Conservation (phyloP, 2,113 vertebrate genomes). For the Rhodinocichla rosea region DNA sequence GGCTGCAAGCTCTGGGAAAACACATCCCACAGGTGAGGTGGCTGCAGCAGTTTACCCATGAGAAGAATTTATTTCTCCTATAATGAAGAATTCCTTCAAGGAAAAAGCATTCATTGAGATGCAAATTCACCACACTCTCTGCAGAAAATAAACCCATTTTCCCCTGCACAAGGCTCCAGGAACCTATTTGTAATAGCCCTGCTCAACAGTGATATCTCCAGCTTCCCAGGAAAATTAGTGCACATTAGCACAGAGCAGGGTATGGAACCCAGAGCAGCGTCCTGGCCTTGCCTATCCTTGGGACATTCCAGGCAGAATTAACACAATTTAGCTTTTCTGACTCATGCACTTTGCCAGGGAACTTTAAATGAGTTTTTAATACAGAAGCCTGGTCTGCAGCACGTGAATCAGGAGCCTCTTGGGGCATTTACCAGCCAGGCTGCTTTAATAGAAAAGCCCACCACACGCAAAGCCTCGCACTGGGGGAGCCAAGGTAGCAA, state of each 20-base stretch:
- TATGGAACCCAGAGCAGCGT: neutral
- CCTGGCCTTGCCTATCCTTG: neutral
- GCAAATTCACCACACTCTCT: neutral
- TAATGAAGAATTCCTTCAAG: slow-evolving; percentile 4
- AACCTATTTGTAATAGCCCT: neutral
- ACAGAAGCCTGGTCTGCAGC: neutral
- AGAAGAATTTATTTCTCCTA: neutral
- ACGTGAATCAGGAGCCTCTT: neutral
- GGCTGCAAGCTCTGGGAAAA: neutral
- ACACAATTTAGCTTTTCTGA: neutral
- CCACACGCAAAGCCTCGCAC: rapidly evolving
- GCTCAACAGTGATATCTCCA: neutral
- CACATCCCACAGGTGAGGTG: neutral
- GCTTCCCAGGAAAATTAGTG: neutral
- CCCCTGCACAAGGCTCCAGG: neutral
- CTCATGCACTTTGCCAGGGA: neutral
- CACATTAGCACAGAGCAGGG: neutral
- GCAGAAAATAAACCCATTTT: neutral
- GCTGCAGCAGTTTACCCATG: rapidly evolving
- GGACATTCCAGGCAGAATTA: neutral
- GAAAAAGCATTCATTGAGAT: neutral
- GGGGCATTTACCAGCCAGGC: neutral
- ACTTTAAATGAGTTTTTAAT: slow-evolving; percentile 20
- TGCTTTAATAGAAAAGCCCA: neutral
- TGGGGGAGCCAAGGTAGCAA: neutral